Evolutionary conservation across 2,888 invertebrate species (phyloP).

Genomic region (Charanyca ferruginea): DNA sequence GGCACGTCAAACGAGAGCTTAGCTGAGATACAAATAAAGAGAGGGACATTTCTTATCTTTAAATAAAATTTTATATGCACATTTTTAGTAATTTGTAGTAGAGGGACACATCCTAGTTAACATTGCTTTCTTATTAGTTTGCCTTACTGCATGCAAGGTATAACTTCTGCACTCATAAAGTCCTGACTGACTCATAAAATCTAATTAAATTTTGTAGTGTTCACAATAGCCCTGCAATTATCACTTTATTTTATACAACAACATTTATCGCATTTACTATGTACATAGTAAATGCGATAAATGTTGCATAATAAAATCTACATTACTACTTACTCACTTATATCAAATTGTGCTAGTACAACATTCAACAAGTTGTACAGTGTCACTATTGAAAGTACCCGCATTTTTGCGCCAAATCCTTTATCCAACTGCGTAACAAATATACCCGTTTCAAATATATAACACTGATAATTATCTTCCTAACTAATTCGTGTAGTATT

Average conservation of each 20-base stretch:
- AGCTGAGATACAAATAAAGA: neutral
- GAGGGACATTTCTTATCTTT: neutral
- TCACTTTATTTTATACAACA: neutral
- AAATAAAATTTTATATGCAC: neutral
- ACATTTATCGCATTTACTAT: neutral
- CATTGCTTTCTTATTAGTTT: neutral
- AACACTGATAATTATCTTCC: constrained; percentile 27
- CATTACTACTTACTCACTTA: constrained; percentile 42
- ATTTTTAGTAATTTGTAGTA: neutral
- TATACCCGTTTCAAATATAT: constrained; percentile 36
- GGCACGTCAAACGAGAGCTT: neutral
- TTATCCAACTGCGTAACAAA: constrained; percentile 23
- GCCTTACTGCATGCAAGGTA: neutral
- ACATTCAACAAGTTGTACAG: constrained; percentile 12
- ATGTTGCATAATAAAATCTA: no score
- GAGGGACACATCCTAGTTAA: neutral
- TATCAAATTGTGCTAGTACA: constrained; percentile 26
- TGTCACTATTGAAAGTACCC: constrained; percentile 15
- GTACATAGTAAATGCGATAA: no score
- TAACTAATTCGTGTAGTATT: constrained; percentile 22
- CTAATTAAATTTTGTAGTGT: neutral
- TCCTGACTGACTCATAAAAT: neutral
- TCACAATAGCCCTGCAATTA: neutral
- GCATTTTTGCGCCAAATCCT: constrained; percentile 35
- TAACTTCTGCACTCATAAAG: neutral